Conservation (phyloP, 2,113 vertebrate genomes). For the Leucosticte australis region DNA sequence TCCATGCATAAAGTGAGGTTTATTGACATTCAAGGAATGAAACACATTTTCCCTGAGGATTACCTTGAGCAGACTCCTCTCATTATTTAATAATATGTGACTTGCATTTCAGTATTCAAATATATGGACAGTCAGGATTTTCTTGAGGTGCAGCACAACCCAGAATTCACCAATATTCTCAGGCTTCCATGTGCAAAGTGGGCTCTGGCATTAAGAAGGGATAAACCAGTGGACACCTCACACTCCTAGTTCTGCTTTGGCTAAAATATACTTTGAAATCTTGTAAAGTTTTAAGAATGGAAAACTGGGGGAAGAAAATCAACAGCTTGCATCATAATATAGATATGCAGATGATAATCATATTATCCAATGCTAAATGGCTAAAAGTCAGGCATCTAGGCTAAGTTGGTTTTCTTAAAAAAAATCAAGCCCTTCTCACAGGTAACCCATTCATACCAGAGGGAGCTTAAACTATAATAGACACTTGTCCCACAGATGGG, state of each 20-base stretch:
- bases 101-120: neutral
- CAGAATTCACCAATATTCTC: neutral
- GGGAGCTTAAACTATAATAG: neutral
- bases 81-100: neutral
- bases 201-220: neutral
- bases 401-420: neutral
- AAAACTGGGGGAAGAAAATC: neutral
- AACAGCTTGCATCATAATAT: neutral
- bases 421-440: neutral
- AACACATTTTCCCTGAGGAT: neutral
- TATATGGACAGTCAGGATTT: neutral
- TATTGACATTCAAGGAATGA: neutral
- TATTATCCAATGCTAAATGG: neutral
- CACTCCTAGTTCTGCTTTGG: neutral
- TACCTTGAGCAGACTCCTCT: neutral
- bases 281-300: neutral
- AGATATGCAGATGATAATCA: neutral
- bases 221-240: rapidly evolving
- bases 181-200: neutral
- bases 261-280: neutral
- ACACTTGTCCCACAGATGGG: neutral
- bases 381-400: neutral
- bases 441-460: neutral
- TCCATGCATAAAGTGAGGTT: neutral
- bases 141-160: neutral